Evolutionary conservation across 2,113 vertebrate genomes (phyloP).

Genomic region (Micronycteris hirsuta): DNA sequence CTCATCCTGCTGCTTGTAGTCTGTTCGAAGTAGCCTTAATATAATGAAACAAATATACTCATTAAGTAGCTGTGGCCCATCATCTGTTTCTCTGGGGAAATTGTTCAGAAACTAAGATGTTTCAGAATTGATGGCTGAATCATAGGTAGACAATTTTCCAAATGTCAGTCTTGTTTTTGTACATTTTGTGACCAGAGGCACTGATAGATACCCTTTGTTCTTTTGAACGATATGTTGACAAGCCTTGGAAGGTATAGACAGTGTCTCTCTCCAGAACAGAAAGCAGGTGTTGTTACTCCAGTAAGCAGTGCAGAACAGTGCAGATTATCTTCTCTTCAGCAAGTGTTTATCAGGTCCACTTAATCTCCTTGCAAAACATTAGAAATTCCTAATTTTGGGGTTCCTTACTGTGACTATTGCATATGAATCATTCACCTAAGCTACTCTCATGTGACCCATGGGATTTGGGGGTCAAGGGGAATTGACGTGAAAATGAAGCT

Average conservation of each 20-base stretch:
- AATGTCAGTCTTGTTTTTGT: not conserved
- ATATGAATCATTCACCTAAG: too few relatives aligned
- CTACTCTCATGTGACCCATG: not conserved
- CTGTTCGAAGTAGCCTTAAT: not conserved
- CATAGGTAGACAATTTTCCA: not conserved
- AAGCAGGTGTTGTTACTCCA: not conserved
- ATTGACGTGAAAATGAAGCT: not conserved
- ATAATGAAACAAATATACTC: not conserved
- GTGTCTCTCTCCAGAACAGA: not conserved
- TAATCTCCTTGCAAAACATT: not conserved
- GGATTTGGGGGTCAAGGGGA: not conserved
- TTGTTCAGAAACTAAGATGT: not conserved
- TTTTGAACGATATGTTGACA: not conserved
- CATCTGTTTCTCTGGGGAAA: not conserved
- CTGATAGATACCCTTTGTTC: not conserved
- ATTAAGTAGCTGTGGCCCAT: not conserved
- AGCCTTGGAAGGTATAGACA: not conserved
- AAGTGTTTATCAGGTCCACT: not conserved
- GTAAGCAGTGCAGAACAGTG: not conserved
- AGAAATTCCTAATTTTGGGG: not conserved
- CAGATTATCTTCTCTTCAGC: not conserved
- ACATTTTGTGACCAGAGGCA: not conserved
- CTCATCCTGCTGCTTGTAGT: not conserved
- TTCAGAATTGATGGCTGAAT: not conserved
- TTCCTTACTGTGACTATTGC: not conserved